phyloP scores from a whole-genome alignment of 2,888 invertebrate genomes.

The Lochmaea capreae region DNA sequence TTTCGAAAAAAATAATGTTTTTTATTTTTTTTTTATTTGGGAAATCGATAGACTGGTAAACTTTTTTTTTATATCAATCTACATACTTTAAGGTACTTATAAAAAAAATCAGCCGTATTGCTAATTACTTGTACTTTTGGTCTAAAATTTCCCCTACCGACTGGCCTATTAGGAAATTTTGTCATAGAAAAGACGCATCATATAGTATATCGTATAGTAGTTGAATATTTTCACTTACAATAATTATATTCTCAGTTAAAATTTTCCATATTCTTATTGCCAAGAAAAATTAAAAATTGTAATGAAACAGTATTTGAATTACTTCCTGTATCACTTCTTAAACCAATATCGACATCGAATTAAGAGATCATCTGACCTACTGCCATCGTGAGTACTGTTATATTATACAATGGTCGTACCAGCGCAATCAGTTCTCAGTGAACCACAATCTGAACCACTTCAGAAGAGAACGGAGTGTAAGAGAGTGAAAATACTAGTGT shows the following conservation, averaged over 20 bases:
- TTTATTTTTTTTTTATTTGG: no score
- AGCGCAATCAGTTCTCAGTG: constrained; percentile 42
- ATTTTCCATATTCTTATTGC: neutral
- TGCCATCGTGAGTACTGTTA: constrained; percentile 50
- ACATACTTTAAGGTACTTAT: no score
- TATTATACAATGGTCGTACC: constrained; percentile 46
- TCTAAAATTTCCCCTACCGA: no score
- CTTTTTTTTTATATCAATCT: no score
- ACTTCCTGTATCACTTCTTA: constrained; percentile 17
- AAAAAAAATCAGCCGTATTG: no score
- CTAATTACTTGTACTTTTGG: no score
- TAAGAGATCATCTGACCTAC: constrained; percentile 47
- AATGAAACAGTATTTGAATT: neutral
- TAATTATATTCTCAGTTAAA: no score
- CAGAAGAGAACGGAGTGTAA: constrained; percentile 28
- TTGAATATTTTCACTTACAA: neutral
- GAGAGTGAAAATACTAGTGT: constrained; percentile 33
- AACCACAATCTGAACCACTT: constrained; percentile 35
- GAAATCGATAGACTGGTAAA: no score
- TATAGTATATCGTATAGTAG: no score
- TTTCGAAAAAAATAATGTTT: no score
- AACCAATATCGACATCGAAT: constrained; percentile 14
- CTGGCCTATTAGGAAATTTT: no score
- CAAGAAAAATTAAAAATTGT: constrained; percentile 12
- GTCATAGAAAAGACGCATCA: no score